Evolutionary conservation across 2,113 vertebrate genomes (phyloP).

Genomic region (mouse (Mus musculus)): DNA sequence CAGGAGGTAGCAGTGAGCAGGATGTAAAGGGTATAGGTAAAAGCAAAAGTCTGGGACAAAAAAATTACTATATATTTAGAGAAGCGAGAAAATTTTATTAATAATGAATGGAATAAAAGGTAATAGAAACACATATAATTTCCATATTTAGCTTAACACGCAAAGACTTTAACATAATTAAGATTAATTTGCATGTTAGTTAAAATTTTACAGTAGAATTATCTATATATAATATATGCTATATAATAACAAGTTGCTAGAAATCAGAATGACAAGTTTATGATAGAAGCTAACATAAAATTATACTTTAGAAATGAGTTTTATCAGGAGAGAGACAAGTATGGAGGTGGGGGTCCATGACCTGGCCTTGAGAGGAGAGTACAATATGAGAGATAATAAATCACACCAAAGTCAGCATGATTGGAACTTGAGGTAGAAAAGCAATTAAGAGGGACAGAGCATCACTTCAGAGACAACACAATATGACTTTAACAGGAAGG

Average conservation of each 20-base stretch:
- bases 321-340: background rate
- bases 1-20: too few relatives aligned
- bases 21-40: too few relatives aligned
- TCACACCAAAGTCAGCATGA: background rate
- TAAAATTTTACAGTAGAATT: background rate
- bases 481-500: background rate
- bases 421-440: background rate
- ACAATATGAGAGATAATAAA: background rate
- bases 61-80: background rate
- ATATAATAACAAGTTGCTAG: background rate
- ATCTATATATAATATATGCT: background rate
- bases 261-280: background rate
- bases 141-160: background rate
- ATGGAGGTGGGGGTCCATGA: background rate
- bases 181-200: background rate
- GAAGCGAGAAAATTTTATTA: background rate
- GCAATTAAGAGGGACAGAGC: background rate
- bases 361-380: background rate
- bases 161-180: background rate
- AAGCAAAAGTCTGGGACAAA: background rate
- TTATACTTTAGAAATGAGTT: background rate
- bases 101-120: background rate
- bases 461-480: background rate
- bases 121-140: background rate
- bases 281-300: background rate